Evolutionary conservation across 1,140 invertebrate genomes (phyloP).

Genomic region (Pollicipes pollicipes): DNA sequence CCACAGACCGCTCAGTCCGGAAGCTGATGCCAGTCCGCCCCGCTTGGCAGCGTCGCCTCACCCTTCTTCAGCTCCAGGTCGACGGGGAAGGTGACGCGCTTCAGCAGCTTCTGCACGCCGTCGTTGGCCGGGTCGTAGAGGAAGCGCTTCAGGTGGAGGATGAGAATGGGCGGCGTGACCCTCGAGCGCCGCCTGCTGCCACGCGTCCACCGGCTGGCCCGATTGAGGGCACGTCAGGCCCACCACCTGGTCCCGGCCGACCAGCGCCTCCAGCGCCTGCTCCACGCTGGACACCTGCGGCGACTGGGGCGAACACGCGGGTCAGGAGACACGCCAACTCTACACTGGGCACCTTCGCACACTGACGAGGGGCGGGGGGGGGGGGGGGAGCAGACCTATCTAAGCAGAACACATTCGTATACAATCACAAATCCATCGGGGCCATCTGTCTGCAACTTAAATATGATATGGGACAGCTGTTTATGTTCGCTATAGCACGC

Average conservation of each 20-base stretch:
- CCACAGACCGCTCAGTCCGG: too few relatives aligned
- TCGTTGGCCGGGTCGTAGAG: constrained; percentile 55
- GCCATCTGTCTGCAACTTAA: too few relatives aligned
- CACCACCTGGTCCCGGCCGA: constrained; percentile 59
- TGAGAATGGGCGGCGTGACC: constrained; percentile 64
- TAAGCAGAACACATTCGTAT: too few relatives aligned
- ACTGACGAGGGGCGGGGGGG: constrained; percentile 11
- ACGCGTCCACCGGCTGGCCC: constrained; percentile 48
- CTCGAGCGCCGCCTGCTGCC: constrained; percentile 48
- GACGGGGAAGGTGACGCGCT: constrained; percentile 68
- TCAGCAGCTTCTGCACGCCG: constrained; percentile 68
- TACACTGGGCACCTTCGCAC: too few relatives aligned
- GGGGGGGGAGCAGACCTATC: too few relatives aligned
- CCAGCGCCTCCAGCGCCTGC: constrained; percentile 66
- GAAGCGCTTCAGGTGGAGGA: constrained; percentile 72
- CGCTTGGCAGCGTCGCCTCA: too few relatives aligned
- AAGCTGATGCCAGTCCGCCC: too few relatives aligned
- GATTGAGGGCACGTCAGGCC: constrained; percentile 64
- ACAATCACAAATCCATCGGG: too few relatives aligned
- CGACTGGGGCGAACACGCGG: too few relatives aligned
- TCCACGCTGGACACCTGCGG: constrained; percentile 38
- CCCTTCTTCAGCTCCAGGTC: constrained; percentile 77
- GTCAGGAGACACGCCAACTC: too few relatives aligned
- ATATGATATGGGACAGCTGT: too few relatives aligned
- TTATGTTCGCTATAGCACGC: too few relatives aligned